Conservation (phyloP, 2,888 invertebrate genomes). For the Harmothoe impar region DNA sequence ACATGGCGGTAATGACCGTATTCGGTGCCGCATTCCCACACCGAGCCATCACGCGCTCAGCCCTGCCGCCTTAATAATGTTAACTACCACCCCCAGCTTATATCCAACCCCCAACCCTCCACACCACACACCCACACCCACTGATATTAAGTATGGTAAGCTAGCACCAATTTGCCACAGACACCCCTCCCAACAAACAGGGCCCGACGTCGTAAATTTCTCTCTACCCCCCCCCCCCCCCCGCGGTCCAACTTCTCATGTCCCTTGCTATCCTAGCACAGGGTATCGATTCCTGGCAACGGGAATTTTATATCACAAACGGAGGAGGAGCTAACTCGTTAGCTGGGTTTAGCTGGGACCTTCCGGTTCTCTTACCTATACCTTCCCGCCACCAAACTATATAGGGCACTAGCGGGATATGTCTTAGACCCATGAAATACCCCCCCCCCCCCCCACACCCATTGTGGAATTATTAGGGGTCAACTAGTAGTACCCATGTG, state of each 20-base stretch:
- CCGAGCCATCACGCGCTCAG: neutral
- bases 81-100: neutral
- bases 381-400: neutral
- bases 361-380: neutral
- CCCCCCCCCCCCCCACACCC: no score
- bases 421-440: neutral
- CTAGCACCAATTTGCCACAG: constrained; percentile 29
- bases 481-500: no score
- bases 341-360: neutral
- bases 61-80: neutral
- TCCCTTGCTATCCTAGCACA: neutral
- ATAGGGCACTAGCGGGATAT: neutral
- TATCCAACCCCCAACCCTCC: neutral
- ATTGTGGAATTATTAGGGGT: no score
- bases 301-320: constrained; percentile 48
- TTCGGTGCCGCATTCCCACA: neutral
- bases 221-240: neutral
- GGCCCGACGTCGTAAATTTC: constrained; percentile 32
- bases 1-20: constrained; percentile 21
- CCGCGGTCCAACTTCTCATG: neutral
- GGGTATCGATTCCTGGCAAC: neutral
- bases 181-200: neutral
- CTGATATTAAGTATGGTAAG: neutral
- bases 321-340: constrained; percentile 22
- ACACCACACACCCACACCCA: neutral